phyloP scores from a whole-genome alignment of 2,888 invertebrate species.

The Leptinotarsa tumamoca region DNA sequence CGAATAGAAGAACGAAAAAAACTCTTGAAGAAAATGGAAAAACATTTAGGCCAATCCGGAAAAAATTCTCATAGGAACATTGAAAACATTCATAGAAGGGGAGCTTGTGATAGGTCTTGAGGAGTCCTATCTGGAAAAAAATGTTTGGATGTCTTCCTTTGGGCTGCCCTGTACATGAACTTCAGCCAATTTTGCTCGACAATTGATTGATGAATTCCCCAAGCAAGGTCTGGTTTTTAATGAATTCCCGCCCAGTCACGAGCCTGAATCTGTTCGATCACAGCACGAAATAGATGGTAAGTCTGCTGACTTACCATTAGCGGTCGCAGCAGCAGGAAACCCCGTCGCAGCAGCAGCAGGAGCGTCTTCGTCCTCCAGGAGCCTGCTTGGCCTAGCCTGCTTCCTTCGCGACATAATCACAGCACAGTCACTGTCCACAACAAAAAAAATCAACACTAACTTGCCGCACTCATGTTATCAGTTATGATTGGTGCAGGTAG shows the following conservation, averaged over 20 bases:
- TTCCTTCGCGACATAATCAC: slow-evolving; percentile 69
- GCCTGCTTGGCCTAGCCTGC: slow-evolving; percentile 69
- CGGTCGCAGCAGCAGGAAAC: slow-evolving; percentile 49
- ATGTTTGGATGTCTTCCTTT: too few species aligned
- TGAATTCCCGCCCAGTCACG: slow-evolving; percentile 58
- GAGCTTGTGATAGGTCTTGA: too few species aligned
- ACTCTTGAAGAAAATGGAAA: too few species aligned
- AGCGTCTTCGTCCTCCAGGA: slow-evolving; percentile 68
- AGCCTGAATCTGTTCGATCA: slow-evolving; percentile 53
- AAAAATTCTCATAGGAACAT: too few species aligned
- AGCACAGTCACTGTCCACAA: slow-evolving; percentile 58
- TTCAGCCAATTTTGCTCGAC: too few species aligned
- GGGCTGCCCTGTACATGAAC: too few species aligned
- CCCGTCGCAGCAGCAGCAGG: slow-evolving; percentile 44
- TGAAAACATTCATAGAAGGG: too few species aligned
- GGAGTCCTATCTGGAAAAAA: too few species aligned
- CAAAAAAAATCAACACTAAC: slow-evolving; percentile 48
- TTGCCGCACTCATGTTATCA: slow-evolving; percentile 55
- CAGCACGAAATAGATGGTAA: slow-evolving; percentile 33
- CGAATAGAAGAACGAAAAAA: too few species aligned
- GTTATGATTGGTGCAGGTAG: slow-evolving; percentile 61
- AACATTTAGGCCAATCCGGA: too few species aligned
- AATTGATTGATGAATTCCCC: too few species aligned
- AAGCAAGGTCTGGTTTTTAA: slow-evolving; percentile 55
- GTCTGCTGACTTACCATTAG: slow-evolving; percentile 58